Conservation (phyloP, 2,797 vertebrate species). For the Denticeps clupeoides region DNA sequence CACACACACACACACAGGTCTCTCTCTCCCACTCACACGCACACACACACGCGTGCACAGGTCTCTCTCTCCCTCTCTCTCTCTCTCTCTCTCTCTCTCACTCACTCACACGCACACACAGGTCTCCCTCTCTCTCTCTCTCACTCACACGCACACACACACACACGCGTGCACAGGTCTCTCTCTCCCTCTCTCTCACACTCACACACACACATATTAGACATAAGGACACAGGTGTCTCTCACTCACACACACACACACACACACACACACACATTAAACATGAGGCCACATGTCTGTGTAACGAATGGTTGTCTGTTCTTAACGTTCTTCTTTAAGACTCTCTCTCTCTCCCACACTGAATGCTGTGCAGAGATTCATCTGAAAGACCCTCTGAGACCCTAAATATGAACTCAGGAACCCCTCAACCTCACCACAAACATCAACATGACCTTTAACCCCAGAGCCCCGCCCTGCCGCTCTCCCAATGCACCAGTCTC, state of each 20-base stretch:
- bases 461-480: too few relatives aligned
- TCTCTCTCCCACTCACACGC: not conserved
- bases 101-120: not conserved
- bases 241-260: slow-evolving; percentile 1
- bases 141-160: not conserved
- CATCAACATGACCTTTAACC: too few relatives aligned
- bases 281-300: slow-evolving; percentile 29
- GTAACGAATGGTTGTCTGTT: slow-evolving; percentile 34
- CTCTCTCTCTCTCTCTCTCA: slow-evolving; percentile 14
- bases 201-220: not conserved
- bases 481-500: too few relatives aligned
- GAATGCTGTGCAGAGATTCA: too few relatives aligned
- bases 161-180: not conserved
- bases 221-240: too few relatives aligned
- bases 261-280: slow-evolving; percentile 15
- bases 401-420: too few relatives aligned
- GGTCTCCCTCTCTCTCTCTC: not conserved
- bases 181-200: not conserved
- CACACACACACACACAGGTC: not conserved
- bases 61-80: not conserved
- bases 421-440: too few relatives aligned
- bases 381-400: too few relatives aligned
- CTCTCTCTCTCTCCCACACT: slow-evolving; percentile 17
- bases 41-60: slow-evolving; percentile 14
- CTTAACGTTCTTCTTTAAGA: slow-evolving; percentile 26